These are phyloP conservation scores for Colostygia pectinataria DNA, from an alignment of 2,888 invertebrate genomes.

Conservation along the genomic window DNA sequence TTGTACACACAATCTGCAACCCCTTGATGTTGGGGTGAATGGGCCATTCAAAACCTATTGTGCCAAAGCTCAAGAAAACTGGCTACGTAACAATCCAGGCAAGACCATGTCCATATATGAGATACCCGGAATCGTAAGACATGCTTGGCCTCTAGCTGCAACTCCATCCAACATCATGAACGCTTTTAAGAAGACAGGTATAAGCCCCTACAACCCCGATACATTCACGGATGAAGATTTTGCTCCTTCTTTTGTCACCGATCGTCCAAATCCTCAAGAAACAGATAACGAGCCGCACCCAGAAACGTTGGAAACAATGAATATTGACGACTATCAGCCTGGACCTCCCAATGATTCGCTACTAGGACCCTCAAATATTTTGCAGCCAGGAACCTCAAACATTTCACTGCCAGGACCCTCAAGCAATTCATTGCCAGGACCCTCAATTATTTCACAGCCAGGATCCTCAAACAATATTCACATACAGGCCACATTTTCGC, in stretches of 20 bases:
- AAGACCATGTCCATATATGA: conserved; percentile 19
- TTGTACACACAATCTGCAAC: conserved; percentile 26
- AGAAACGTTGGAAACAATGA: background rate
- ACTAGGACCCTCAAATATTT: background rate
- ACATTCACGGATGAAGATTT: background rate
- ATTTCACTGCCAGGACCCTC: too few species aligned
- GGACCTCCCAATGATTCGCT: too few species aligned
- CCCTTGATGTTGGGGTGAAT: conserved; percentile 33
- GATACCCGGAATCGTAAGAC: background rate
- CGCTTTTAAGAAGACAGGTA: background rate
- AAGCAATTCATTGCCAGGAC: too few species aligned
- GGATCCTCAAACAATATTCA: conserved; percentile 13
- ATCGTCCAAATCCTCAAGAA: background rate
- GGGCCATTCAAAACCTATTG: conserved; percentile 33
- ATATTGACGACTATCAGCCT: background rate
- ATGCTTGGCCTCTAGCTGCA: too few species aligned
- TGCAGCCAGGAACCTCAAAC: background rate
- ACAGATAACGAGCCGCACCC: background rate
- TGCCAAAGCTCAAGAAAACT: conserved; percentile 30
- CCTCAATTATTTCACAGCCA: background rate
- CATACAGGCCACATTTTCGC: conserved; percentile 17
- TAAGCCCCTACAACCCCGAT: too few species aligned
- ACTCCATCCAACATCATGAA: background rate
- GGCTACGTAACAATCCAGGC: conserved; percentile 28
- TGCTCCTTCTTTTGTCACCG: background rate